Base-by-base conservation (phyloP, 2,113 vertebrate species). In the Rhineura floridana region DNA sequence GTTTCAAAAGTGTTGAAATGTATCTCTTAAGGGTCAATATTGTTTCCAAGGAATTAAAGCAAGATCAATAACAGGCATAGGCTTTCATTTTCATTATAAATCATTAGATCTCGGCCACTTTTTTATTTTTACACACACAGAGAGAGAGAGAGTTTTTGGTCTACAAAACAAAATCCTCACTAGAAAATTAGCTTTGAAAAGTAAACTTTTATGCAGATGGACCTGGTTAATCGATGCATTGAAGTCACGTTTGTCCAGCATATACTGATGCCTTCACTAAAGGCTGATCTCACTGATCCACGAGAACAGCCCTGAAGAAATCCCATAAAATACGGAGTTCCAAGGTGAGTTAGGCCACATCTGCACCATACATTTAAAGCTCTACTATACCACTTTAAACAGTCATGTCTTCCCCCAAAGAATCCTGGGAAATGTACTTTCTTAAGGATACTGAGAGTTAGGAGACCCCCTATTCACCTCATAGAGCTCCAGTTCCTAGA, bases 11-110 rank as follows among this genome's bases (percentile, higher is more conserved):
- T 91, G 92, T 92, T 96, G 90, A 91, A 88, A 94, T 94, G 88
- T 89, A 92, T 96, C 94, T 97, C 92, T 93, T 95, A 92, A 91
- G 87, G 93, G 96, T 97, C 96, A 92, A 97, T 97, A 95, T 88
- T 93, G 94, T 95, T 96, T 96, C 96, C 93, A 95, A 97, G 96
- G 94, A 96, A 96, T 96, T 95, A 96, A 97, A 97, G 11, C 62
- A 90, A 95, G 97, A 97, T 97, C 97, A 93, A 96, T 97, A 92
- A 23, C 76, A 93, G 91, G 89, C 87, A 90, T 78, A 92, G 92
- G 91, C 91, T 96, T 95, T 65, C 81, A 92, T 93, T 96, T 96
- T 96, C 84, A 85, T 96, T 96, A 91, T 84, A 96, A 94, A 96
- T 97, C 88, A 94, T 96, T 96, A 93, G 76, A 92, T 94, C 93